phyloP scores from a whole-genome alignment of 2,113 vertebrate genomes.

The Peromyscus maniculatus region DNA sequence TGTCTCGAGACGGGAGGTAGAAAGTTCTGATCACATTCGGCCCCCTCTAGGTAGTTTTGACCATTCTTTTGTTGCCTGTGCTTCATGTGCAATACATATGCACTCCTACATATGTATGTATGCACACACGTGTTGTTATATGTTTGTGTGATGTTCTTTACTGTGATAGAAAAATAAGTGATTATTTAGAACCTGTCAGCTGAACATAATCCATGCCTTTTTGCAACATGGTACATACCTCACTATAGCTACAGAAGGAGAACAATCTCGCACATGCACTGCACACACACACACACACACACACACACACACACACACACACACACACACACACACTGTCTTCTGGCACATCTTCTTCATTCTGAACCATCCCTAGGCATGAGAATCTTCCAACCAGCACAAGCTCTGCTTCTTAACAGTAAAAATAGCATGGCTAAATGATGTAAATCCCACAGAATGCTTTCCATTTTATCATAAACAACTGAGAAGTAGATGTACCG shows the following conservation, averaged over 20 bases:
- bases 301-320: neutral
- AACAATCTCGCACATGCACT: fast-evolving
- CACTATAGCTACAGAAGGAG: neutral
- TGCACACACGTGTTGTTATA: neutral
- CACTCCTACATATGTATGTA: neutral
- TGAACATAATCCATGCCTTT: neutral
- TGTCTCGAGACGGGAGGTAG: neutral
- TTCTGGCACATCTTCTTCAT: neutral
- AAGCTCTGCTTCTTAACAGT: neutral
- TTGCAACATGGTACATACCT: neutral
- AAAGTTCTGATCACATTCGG: neutral
- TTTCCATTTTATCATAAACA: neutral
- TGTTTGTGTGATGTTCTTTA: neutral
- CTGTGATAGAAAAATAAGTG: neutral
- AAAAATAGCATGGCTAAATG: neutral
- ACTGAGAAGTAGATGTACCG: neutral
- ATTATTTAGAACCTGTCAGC: neutral
- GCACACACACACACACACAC: neutral
- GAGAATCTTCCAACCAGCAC: neutral
- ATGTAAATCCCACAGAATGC: too few species aligned
- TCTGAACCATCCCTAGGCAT: neutral
- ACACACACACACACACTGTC: neutral
- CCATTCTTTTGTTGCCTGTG: neutral
- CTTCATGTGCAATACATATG: too few species aligned
- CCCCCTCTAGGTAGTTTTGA: neutral